Conservation (phyloP, 2,113 vertebrate genomes). For the Ctenomys sociabilis region DNA sequence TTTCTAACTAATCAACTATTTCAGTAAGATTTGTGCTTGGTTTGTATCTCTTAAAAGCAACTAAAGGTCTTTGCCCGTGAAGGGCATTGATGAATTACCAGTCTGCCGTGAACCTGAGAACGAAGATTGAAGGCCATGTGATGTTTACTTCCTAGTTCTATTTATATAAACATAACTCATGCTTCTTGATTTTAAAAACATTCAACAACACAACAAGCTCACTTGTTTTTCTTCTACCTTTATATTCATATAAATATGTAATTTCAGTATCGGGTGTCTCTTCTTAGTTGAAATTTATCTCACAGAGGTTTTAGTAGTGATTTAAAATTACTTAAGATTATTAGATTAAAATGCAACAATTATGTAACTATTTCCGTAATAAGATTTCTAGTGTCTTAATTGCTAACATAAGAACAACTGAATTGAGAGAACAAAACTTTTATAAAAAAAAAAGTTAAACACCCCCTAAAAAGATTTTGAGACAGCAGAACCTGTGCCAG, state of each 20-base stretch:
- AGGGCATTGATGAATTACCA: neutral
- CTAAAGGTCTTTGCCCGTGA: neutral
- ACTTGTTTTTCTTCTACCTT: neutral
- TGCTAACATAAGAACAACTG: slow-evolving; percentile 60
- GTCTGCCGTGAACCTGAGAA: neutral
- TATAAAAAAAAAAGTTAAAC: slow-evolving; percentile 44
- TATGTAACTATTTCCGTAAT: neutral
- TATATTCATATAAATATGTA: neutral
- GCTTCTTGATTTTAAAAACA: neutral
- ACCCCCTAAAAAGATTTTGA: slow-evolving; percentile 62
- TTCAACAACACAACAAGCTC: neutral
- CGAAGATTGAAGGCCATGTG: neutral
- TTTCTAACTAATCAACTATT: neutral
- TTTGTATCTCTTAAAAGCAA: neutral
- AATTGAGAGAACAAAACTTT: slow-evolving; percentile 67
- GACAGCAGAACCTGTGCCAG: slow-evolving; percentile 69
- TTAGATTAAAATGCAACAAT: slow-evolving; percentile 45
- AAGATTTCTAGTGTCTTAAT: slow-evolving; percentile 28
- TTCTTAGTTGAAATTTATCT: slow-evolving; percentile 7
- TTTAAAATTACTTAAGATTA: slow-evolving; percentile 48
- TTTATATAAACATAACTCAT: neutral
- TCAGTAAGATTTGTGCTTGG: neutral
- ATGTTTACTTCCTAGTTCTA: neutral
- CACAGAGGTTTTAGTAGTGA: slow-evolving; percentile 7
- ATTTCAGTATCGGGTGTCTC: neutral